Evolutionary conservation across 2,888 invertebrate genomes (phyloP).

Genomic region (Ophion obscuratus): DNA sequence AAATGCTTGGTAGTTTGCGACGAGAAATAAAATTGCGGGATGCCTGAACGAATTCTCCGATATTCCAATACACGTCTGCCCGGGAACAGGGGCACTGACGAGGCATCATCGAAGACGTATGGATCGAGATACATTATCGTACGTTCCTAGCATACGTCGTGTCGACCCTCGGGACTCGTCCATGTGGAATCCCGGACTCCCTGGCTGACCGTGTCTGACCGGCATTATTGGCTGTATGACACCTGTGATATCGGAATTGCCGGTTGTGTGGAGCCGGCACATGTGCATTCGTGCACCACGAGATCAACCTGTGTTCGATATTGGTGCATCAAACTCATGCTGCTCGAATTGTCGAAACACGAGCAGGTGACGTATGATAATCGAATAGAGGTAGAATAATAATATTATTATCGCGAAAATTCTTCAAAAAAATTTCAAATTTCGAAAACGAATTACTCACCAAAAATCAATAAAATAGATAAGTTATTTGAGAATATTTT

Average conservation of each 20-base stretch:
- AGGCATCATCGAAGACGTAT: not conserved
- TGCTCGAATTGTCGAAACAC: not conserved
- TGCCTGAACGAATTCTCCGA: not conserved
- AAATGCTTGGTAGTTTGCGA: no score
- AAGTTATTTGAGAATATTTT: not conserved
- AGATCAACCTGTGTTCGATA: not conserved
- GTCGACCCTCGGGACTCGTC: conserved; percentile 6
- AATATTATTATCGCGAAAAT: no score
- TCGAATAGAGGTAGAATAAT: no score
- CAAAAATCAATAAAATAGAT: not conserved
- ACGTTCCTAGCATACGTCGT: conserved; percentile 5
- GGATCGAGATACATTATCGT: conserved; percentile 3
- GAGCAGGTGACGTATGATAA: no score
- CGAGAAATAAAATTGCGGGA: no score
- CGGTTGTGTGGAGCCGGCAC: not conserved
- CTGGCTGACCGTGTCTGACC: conserved; percentile 10
- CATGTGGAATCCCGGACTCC: conserved; percentile 6
- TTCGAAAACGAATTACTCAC: not conserved
- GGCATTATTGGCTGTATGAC: conserved; percentile 24
- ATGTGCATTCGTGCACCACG: not conserved
- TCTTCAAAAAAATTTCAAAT: no score
- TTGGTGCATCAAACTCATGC: not conserved
- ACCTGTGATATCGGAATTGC: conserved; percentile 21
- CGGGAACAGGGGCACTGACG: not conserved
- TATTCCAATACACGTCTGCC: not conserved